phyloP scores from a whole-genome alignment of 1,140 invertebrate species.

The Maniola jurtina region DNA sequence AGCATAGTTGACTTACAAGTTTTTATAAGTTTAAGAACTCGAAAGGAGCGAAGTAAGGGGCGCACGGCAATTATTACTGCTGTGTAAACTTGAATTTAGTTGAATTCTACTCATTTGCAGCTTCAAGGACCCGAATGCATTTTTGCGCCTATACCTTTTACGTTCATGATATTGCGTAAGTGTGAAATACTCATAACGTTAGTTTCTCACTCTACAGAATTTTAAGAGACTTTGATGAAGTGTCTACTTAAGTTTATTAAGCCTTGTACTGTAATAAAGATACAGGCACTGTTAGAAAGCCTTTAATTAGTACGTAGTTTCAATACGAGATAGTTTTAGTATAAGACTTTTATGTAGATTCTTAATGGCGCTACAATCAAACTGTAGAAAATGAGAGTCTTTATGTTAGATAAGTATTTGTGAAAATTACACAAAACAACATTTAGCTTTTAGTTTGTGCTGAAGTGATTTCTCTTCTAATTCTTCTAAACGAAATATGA shows the following conservation, averaged over 20 bases:
- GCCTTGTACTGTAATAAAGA: background rate
- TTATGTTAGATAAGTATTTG: background rate
- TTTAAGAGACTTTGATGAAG: conserved; percentile 7
- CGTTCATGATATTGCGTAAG: conserved; percentile 11
- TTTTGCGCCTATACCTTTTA: conserved; percentile 4
- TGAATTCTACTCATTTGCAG: background rate
- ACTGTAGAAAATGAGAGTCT: conserved; percentile 1
- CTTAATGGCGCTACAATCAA: too few species aligned
- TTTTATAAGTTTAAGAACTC: conserved; percentile 18
- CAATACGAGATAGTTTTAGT: conserved; percentile 1
- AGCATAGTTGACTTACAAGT: conserved; percentile 19
- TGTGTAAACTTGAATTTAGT: conserved; percentile 12
- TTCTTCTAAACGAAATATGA: too few species aligned
- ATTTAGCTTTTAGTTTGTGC: too few species aligned
- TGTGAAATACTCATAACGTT: conserved; percentile 13
- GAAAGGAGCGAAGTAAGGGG: conserved; percentile 3
- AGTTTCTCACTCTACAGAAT: conserved; percentile 8
- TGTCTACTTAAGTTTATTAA: background rate
- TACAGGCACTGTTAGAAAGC: conserved; percentile 1
- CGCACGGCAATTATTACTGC: conserved; percentile 9
- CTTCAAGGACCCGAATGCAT: background rate
- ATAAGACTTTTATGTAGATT: conserved; percentile 3
- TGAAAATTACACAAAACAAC: background rate
- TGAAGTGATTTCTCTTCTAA: too few species aligned
- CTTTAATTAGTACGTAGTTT: background rate